phyloP scores from a whole-genome alignment of 2,888 invertebrate genomes.

The Acheta domesticus region DNA sequence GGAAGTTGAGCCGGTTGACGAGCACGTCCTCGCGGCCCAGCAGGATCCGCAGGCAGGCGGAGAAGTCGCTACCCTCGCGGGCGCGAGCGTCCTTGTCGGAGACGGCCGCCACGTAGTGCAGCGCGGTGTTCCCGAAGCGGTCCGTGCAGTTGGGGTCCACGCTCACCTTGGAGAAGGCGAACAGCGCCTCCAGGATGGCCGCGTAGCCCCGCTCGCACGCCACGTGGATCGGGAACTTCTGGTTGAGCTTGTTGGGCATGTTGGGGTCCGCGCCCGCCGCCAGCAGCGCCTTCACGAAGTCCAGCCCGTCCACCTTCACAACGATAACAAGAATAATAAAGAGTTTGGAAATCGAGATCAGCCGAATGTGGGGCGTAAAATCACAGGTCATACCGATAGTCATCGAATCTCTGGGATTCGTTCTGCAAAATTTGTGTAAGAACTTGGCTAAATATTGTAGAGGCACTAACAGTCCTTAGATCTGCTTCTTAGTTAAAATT shows the following conservation, averaged over 20 bases:
- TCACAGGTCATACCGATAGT: too few relatives aligned
- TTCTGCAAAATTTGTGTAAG: too few relatives aligned
- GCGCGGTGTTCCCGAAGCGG: conserved; percentile 25
- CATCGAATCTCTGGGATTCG: too few relatives aligned
- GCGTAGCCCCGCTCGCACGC: conserved; percentile 21
- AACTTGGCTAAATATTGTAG: too few relatives aligned
- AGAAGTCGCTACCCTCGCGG: not conserved
- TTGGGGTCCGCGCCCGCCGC: conserved; percentile 29
- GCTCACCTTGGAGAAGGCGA: conserved; percentile 21
- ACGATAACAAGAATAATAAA: too few relatives aligned
- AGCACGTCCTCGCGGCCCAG: conserved; percentile 12
- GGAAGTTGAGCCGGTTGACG: not conserved
- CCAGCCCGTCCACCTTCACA: conserved; percentile 46
- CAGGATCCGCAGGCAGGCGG: conserved; percentile 20
- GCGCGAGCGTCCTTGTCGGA: not conserved
- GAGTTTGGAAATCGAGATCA: too few relatives aligned
- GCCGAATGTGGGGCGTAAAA: too few relatives aligned
- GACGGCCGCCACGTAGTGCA: conserved; percentile 23
- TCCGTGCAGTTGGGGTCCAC: conserved; percentile 21
- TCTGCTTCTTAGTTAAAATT: too few relatives aligned
- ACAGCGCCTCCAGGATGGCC: not conserved
- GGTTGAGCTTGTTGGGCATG: not conserved
- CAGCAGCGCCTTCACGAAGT: conserved; percentile 49
- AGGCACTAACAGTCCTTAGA: too few relatives aligned
- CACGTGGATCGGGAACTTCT: conserved; percentile 21